Conservation (phyloP, 2,888 invertebrate species). For the Xanthorhoe spadicearia region DNA sequence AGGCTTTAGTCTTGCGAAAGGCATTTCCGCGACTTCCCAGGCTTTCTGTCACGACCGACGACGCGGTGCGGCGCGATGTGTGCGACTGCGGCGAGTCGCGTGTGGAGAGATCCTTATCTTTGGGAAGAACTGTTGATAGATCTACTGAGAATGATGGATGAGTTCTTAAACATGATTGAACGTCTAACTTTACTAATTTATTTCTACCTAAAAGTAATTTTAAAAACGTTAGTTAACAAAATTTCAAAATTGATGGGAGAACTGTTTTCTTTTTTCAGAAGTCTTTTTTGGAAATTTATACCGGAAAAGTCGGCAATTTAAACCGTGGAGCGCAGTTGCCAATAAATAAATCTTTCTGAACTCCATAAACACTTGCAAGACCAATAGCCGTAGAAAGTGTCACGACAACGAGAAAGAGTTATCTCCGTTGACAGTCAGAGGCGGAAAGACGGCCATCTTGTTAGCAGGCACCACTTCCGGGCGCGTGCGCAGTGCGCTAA, state of each 20-base stretch:
- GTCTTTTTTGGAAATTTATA: too few species aligned
- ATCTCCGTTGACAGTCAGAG: constrained; percentile 42
- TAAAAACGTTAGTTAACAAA: too few species aligned
- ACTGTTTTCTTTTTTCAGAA: too few species aligned
- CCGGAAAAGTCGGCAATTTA: too few species aligned
- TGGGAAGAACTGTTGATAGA: neutral
- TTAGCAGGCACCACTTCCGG: constrained; percentile 47
- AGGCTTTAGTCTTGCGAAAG: constrained; percentile 34
- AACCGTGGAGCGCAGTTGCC: neutral
- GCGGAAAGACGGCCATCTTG: constrained; percentile 50
- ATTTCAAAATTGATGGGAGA: too few species aligned
- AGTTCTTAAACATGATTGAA: neutral
- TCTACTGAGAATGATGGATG: neutral
- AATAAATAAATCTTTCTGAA: constrained; percentile 4
- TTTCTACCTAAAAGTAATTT: too few species aligned
- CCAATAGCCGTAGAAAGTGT: constrained; percentile 45
- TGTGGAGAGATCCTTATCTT: constrained; percentile 5
- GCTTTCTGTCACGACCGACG: constrained; percentile 43
- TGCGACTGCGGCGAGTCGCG: constrained; percentile 16
- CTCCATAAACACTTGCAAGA: constrained; percentile 29
- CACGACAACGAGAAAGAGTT: constrained; percentile 32
- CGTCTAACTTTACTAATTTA: too few species aligned
- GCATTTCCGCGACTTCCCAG: constrained; percentile 43
- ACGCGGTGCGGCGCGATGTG: constrained; percentile 25
- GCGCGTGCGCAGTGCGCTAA: constrained; percentile 35